These are phyloP conservation scores for Cydia pomonella DNA, from an alignment of 1,140 invertebrate species.

Conservation along the genomic window DNA sequence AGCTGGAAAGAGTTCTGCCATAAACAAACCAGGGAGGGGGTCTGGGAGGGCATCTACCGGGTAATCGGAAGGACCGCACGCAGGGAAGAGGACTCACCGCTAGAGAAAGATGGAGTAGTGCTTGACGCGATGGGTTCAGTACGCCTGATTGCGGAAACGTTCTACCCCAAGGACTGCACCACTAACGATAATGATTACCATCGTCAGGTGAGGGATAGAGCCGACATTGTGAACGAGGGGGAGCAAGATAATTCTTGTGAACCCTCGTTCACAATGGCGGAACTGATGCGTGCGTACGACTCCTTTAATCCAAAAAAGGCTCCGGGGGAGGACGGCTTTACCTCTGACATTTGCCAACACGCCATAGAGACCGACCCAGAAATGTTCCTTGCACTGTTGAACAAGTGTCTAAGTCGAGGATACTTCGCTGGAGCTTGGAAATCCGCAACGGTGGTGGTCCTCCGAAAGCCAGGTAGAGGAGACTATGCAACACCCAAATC, in stretches of 20 bases:
- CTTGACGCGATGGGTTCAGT: neutral
- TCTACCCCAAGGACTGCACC: neutral
- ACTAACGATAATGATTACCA: neutral
- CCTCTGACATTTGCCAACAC: neutral
- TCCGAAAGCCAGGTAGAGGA: no score
- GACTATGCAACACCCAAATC: conserved; percentile 4
- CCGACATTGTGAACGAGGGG: neutral
- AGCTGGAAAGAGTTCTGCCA: no score
- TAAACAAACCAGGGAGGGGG: no score
- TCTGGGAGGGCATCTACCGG: no score
- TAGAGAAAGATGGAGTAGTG: neutral
- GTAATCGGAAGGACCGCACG: no score
- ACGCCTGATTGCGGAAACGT: neutral
- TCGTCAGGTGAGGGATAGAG: no score
- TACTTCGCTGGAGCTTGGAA: conserved; percentile 8
- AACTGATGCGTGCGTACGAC: neutral
- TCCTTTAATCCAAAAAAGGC: conserved; percentile 33
- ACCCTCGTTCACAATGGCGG: neutral
- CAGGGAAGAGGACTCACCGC: no score
- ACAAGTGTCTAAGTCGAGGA: neutral
- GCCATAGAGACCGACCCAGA: neutral
- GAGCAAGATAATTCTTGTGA: neutral
- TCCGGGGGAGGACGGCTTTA: conserved; percentile 25
- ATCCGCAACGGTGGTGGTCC: neutral
- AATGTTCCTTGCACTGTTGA: neutral